Percentiles rank a stretch among this genome's conserved stretches.
These are phyloP conservation scores for Phylloscopus trochiloides DNA, from an alignment of 2,113 vertebrate genomes.

Conservation along the genomic window DNA sequence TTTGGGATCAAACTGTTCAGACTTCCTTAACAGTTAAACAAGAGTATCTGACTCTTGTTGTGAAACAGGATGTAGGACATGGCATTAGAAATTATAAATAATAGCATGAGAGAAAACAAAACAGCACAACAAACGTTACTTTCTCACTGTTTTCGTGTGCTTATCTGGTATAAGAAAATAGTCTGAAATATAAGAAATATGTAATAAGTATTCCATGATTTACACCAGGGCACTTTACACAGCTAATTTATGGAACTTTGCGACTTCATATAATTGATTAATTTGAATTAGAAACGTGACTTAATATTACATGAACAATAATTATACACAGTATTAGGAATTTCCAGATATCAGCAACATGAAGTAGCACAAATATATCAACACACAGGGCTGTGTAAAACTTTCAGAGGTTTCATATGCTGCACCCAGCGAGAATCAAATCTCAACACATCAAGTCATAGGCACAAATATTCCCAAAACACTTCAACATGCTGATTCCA, in stretches of 20 bases:
- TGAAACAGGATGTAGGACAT: not conserved
- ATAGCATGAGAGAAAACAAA: not conserved
- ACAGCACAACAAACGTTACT: not conserved
- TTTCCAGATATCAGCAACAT: not conserved
- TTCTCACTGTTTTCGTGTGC: not conserved
- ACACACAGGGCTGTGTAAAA: not conserved
- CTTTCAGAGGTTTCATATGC: not conserved
- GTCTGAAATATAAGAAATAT: not conserved
- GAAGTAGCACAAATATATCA: not conserved
- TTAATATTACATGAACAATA: not conserved
- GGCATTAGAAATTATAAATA: not conserved
- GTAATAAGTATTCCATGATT: not conserved
- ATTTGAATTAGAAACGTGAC: constrained; percentile 6
- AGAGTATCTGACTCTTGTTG: not conserved
- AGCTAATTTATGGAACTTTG: not conserved
- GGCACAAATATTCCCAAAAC: not conserved
- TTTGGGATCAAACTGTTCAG: not conserved
- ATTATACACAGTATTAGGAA: not conserved
- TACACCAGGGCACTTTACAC: not conserved
- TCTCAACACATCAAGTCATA: not conserved
- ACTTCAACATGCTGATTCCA: not conserved
- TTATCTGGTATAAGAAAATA: not conserved
- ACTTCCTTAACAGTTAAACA: not conserved
- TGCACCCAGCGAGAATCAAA: not conserved
- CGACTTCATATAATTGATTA: not conserved